These are phyloP conservation scores for Nematostella vectensis DNA, from an alignment of 92 coral and sea anemone species.

Conservation along the genomic window DNA sequence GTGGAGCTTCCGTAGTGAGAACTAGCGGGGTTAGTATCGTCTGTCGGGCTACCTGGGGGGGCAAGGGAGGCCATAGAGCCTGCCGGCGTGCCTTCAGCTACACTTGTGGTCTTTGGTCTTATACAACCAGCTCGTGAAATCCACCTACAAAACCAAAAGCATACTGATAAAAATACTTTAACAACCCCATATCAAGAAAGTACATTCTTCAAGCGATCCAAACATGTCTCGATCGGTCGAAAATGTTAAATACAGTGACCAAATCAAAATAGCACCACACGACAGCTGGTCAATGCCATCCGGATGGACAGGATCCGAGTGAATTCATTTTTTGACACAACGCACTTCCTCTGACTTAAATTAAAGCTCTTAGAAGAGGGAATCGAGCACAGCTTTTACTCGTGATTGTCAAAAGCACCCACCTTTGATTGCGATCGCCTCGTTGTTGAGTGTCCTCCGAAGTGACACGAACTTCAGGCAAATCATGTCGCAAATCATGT, in stretches of 20 bases:
- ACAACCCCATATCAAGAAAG: no score
- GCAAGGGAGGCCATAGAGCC: constrained; percentile 24
- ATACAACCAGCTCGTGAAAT: constrained; percentile 22
- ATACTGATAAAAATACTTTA: not conserved
- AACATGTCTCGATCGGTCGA: no score
- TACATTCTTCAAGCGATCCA: no score
- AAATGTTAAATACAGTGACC: no score
- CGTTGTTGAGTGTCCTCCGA: not conserved
- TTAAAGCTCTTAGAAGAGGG: no score
- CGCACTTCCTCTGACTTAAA: no score
- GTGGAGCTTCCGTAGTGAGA: constrained; percentile 21
- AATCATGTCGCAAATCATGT: constrained; percentile 10
- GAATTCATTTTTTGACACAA: no score
- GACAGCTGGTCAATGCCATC: no score
- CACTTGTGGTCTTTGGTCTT: constrained; percentile 12
- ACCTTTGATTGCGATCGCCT: constrained; percentile 17
- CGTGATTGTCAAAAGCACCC: not conserved
- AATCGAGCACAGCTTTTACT: no score
- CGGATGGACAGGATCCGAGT: no score
- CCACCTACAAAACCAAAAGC: constrained; percentile 3
- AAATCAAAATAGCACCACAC: no score
- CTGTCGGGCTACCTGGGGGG: constrained; percentile 4
- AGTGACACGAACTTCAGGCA: constrained; percentile 18
- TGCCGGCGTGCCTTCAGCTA: constrained; percentile 17
- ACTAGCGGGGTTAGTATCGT: constrained; percentile 3